Conservation (phyloP, 2,797 vertebrate genomes). For the Poecile montanus region DNA sequence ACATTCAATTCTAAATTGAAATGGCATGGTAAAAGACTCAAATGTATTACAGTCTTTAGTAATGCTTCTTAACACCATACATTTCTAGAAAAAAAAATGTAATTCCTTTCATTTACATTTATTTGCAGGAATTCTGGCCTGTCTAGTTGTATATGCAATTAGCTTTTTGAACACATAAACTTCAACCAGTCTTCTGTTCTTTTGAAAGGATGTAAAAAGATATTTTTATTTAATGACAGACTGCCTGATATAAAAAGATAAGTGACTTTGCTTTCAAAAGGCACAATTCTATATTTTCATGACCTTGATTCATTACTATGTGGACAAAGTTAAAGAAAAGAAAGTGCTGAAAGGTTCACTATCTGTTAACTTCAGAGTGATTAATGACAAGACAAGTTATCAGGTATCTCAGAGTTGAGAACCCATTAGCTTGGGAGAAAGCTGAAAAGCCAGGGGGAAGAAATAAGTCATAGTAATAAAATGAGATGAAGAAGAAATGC, state of each 20-base stretch:
- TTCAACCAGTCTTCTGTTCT: neutral
- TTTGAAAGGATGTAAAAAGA: neutral
- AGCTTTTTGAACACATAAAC: neutral
- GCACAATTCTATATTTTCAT: constrained; percentile 23
- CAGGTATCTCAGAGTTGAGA: constrained; percentile 75
- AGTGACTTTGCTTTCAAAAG: constrained; percentile 27
- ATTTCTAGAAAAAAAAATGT: neutral
- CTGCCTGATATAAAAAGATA: neutral
- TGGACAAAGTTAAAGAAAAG: constrained; percentile 67
- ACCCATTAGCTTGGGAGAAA: constrained; percentile 79
- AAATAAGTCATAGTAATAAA: constrained; percentile 74
- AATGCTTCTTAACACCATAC: neutral
- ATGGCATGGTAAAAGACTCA: neutral
- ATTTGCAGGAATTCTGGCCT: neutral
- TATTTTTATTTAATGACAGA: neutral
- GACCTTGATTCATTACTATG: constrained; percentile 67
- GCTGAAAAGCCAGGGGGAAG: constrained; percentile 81
- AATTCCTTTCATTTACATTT: neutral
- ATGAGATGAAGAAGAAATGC: constrained; percentile 27
- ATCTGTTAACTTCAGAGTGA: constrained; percentile 89
- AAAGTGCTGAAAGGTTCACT: constrained; percentile 69
- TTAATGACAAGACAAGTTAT: constrained; percentile 88
- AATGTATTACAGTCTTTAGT: neutral
- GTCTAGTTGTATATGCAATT: neutral
- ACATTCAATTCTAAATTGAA: neutral